A percentile compares a stretch with the other conserved stretches of the same genome.
Conservation (phyloP, 1,140 invertebrate species). For the Ceratosolen solmsi region DNA sequence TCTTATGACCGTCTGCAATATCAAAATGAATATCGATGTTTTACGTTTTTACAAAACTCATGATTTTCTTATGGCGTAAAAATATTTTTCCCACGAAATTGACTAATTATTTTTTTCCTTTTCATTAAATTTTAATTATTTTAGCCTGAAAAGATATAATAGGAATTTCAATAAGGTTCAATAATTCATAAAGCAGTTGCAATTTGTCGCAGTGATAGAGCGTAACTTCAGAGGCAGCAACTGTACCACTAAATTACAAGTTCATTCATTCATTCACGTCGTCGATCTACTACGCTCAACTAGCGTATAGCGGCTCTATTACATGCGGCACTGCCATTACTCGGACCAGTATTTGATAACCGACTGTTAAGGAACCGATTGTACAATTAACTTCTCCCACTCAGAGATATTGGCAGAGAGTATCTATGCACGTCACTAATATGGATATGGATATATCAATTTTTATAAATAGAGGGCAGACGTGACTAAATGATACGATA, state of each 20-base stretch:
- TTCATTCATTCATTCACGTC: conserved; percentile 56
- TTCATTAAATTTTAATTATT: too few species aligned
- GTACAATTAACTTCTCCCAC: conserved; percentile 18
- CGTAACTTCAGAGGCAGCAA: conserved; percentile 8
- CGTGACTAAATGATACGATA: too few species aligned
- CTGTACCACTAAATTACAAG: conserved; percentile 53
- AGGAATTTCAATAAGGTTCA: conserved; percentile 37
- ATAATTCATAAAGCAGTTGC: conserved; percentile 36
- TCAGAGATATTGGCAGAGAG: too few species aligned
- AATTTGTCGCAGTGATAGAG: conserved; percentile 1
- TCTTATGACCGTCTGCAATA: too few species aligned
- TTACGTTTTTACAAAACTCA: too few species aligned
- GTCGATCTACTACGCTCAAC: conserved; percentile 35
- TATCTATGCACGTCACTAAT: too few species aligned
- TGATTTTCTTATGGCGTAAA: too few species aligned
- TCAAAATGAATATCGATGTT: too few species aligned
- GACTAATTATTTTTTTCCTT: too few species aligned
- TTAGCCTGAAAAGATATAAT: neutral
- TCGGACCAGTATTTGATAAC: conserved; percentile 41
- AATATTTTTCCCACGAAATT: too few species aligned
- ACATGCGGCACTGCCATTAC: conserved; percentile 42
- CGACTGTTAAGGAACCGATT: conserved; percentile 35
- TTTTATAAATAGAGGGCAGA: too few species aligned
- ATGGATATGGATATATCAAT: too few species aligned
- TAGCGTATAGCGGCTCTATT: conserved; percentile 37